Evolutionary conservation across 2,113 vertebrate species (phyloP).

Genomic region (Ictalurus punctatus): DNA sequence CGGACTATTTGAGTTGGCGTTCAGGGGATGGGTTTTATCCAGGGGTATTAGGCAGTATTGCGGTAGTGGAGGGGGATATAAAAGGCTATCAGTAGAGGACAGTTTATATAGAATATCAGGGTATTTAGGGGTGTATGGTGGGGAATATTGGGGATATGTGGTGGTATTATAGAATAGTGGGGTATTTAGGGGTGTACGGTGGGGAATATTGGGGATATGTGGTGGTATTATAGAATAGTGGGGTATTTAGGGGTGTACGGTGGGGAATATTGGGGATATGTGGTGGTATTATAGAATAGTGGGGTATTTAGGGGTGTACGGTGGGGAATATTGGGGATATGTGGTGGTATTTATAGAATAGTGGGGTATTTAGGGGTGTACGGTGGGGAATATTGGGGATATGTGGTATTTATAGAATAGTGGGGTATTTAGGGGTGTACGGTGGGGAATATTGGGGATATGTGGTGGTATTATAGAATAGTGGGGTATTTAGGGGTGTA

Average conservation of each 20-base stretch:
- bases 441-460: too few species aligned
- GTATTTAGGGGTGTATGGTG: not conserved
- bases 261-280: not conserved
- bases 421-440: too few species aligned
- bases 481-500: too few species aligned
- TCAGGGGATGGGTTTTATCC: not conserved
- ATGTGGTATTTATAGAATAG: too few species aligned
- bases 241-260: not conserved
- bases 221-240: not conserved
- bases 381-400: too few species aligned
- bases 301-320: too few species aligned
- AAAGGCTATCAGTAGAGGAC: not conserved
- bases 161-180: too few species aligned
- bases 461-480: too few species aligned
- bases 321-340: too few species aligned
- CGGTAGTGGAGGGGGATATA: not conserved
- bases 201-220: not conserved
- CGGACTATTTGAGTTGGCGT: not conserved
- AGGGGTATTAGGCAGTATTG: not conserved
- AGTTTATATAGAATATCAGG: not conserved
- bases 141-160: not conserved
- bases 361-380: too few species aligned
- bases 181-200: not conserved
- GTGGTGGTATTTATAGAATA: too few species aligned
- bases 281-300: too few species aligned